Conservation (phyloP, 2,113 vertebrate genomes). For the Scomber colias region DNA sequence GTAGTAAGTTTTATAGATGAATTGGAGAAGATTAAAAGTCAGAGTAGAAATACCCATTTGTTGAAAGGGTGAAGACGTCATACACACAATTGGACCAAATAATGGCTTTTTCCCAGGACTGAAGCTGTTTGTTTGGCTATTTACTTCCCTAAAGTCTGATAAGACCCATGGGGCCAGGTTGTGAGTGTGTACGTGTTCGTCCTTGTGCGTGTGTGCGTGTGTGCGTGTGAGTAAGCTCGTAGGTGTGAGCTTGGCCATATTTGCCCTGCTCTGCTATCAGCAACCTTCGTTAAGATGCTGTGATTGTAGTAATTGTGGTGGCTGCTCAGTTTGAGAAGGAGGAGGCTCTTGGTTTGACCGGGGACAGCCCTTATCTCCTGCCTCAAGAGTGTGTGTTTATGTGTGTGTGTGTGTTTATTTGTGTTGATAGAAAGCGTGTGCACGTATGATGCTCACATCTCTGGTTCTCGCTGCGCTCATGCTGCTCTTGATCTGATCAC, state of each 20-base stretch:
- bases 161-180: conserved; percentile 37
- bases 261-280: conserved; percentile 55
- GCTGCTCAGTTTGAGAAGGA: conserved; percentile 60
- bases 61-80: conserved; percentile 19
- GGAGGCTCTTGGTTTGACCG: conserved; percentile 42
- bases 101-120: conserved; percentile 47
- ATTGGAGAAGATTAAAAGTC: conserved; percentile 32
- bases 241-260: conserved; percentile 39
- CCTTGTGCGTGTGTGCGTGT: neutral
- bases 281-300: conserved; percentile 70
- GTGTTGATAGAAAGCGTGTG: conserved; percentile 2
- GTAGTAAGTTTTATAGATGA: conserved; percentile 27
- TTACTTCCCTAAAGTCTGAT: conserved; percentile 57
- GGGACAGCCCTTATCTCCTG: conserved; percentile 52
- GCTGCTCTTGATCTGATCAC: conserved; percentile 43
- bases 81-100: conserved; percentile 48
- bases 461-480: conserved; percentile 11
- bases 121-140: conserved; percentile 54
- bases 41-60: conserved; percentile 42
- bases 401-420: neutral
- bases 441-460: conserved; percentile 33
- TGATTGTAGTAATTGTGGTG: conserved; percentile 74
- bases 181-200: neutral
- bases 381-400: too few relatives aligned
- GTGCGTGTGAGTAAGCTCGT: neutral